A percentile compares a stretch with the other conserved stretches of the same genome.
phyloP scores from a whole-genome alignment of 2,113 vertebrate genomes.

The Epinephelus lanceolatus region DNA sequence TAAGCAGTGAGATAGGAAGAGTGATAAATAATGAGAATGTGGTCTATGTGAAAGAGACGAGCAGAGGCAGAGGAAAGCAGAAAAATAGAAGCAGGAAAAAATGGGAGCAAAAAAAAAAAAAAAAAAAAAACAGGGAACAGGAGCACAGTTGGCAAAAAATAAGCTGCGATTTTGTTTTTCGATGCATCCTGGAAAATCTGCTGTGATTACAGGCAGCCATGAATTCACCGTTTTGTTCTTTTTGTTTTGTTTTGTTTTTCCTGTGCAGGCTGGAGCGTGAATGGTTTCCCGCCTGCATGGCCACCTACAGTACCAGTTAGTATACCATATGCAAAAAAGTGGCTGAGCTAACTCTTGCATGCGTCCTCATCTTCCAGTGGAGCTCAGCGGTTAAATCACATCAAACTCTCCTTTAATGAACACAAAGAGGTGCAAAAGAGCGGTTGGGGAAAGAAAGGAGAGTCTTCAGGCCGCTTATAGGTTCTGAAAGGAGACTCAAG shows the following conservation, averaged over 20 bases:
- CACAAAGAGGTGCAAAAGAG: slow-evolving; percentile 65
- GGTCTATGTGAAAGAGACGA: slow-evolving; percentile 33
- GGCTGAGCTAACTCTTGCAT: slow-evolving; percentile 25
- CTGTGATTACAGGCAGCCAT: slow-evolving; percentile 36
- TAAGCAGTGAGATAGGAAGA: slow-evolving; percentile 38
- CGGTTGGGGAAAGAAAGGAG: background rate
- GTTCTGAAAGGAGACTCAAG: slow-evolving; percentile 44
- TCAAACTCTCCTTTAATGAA: slow-evolving; percentile 66
- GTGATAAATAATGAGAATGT: slow-evolving; percentile 66
- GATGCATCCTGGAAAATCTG: slow-evolving; percentile 42
- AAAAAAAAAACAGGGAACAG: slow-evolving; percentile 1
- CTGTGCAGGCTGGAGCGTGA: background rate
- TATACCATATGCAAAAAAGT: slow-evolving; percentile 26
- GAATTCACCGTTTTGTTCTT: slow-evolving; percentile 19
- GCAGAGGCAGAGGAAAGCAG: slow-evolving; percentile 16
- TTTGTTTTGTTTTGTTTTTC: background rate
- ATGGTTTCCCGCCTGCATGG: slow-evolving; percentile 5
- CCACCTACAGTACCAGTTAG: background rate
- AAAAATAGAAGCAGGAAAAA: slow-evolving; percentile 31
- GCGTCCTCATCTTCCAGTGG: slow-evolving; percentile 30
- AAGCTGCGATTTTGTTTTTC: slow-evolving; percentile 47
- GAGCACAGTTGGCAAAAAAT: slow-evolving; percentile 42
- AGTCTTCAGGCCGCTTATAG: slow-evolving; percentile 17
- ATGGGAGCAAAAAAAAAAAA: slow-evolving; percentile 19
- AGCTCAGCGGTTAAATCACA: slow-evolving; percentile 62